These are phyloP conservation scores for Caenorhabditis sinica DNA, from an alignment of 2,888 invertebrate species.

Conservation along the genomic window DNA sequence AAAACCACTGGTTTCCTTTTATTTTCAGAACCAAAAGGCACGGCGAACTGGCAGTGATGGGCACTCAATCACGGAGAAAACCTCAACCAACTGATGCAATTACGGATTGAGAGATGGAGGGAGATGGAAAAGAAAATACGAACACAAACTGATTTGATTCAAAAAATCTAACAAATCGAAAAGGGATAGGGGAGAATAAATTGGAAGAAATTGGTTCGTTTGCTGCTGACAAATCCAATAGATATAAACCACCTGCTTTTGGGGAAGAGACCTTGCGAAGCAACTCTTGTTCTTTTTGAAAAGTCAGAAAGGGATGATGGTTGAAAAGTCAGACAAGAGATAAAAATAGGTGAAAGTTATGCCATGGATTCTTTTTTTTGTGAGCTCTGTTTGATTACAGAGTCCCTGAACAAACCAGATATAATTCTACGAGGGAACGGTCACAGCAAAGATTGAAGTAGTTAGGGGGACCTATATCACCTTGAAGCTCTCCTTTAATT, in stretches of 20 bases:
- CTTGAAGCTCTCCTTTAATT: too few species aligned
- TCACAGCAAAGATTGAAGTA: too few species aligned
- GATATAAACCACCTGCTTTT: conserved; percentile 35
- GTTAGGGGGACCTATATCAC: too few species aligned
- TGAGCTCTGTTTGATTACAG: too few species aligned
- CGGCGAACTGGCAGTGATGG: conserved; percentile 28
- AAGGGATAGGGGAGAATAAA: conserved; percentile 7
- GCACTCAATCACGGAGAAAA: conserved; percentile 59
- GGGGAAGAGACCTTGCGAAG: background rate
- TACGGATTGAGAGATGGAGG: conserved; percentile 35
- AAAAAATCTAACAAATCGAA: conserved; percentile 14
- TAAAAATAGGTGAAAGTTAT: too few species aligned
- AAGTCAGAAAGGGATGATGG: too few species aligned
- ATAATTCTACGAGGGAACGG: too few species aligned
- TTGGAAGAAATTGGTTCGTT: conserved; percentile 47
- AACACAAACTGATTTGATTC: conserved; percentile 57
- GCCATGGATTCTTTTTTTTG: too few species aligned
- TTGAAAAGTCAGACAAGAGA: too few species aligned
- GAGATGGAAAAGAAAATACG: conserved; percentile 12
- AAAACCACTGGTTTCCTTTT: background rate
- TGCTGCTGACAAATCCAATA: conserved; percentile 40
- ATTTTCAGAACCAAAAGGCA: conserved; percentile 17
- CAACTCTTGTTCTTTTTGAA: background rate
- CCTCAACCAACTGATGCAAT: conserved; percentile 55
- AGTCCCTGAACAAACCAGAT: too few species aligned